Evolutionary conservation across 2,888 invertebrate species (phyloP).

Genomic region (Agrilus biguttatus): DNA sequence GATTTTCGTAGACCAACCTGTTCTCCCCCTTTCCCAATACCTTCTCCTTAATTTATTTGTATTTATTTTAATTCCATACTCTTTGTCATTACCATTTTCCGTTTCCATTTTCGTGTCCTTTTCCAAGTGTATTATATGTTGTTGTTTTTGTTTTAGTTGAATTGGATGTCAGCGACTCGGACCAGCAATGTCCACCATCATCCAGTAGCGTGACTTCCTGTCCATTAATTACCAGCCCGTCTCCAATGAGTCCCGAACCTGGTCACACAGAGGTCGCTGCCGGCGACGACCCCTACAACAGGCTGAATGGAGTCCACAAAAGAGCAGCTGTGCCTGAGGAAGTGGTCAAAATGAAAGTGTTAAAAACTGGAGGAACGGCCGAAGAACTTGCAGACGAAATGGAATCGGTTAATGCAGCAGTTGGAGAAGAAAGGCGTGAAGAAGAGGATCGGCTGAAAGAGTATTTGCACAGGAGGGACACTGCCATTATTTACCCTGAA

Average conservation of each 20-base stretch:
- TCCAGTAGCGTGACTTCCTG: slow-evolving; percentile 15
- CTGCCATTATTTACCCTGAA: slow-evolving; percentile 35
- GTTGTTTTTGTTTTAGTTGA: slow-evolving; percentile 25
- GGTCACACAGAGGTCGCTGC: slow-evolving; percentile 25
- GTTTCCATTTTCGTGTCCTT: too few relatives aligned
- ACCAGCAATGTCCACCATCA: slow-evolving; percentile 17
- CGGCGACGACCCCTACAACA: slow-evolving; percentile 12
- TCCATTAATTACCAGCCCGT: slow-evolving; percentile 6
- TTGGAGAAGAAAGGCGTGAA: slow-evolving; percentile 17
- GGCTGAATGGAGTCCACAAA: slow-evolving; percentile 16
- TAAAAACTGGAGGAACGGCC: slow-evolving; percentile 19
- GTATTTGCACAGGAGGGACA: slow-evolving; percentile 34
- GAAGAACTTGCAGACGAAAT: slow-evolving; percentile 17
- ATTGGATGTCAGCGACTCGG: slow-evolving; percentile 18
- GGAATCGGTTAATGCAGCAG: slow-evolving; percentile 19
- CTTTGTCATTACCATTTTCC: too few relatives aligned
- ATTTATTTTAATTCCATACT: too few relatives aligned
- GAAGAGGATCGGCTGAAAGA: slow-evolving; percentile 32
- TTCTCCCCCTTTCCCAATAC: too few relatives aligned
- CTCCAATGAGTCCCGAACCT: slow-evolving; percentile 24
- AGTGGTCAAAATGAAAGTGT: slow-evolving; percentile 14
- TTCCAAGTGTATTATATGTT: too few relatives aligned
- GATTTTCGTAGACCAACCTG: too few relatives aligned
- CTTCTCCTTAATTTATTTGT: too few relatives aligned
- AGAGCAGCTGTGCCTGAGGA: slow-evolving; percentile 20